These are phyloP conservation scores for Calvadosia cruxmelitensis DNA, from an alignment of 30 jellyfish, hydroid and myxozoan genomes.

Conservation along the genomic window DNA sequence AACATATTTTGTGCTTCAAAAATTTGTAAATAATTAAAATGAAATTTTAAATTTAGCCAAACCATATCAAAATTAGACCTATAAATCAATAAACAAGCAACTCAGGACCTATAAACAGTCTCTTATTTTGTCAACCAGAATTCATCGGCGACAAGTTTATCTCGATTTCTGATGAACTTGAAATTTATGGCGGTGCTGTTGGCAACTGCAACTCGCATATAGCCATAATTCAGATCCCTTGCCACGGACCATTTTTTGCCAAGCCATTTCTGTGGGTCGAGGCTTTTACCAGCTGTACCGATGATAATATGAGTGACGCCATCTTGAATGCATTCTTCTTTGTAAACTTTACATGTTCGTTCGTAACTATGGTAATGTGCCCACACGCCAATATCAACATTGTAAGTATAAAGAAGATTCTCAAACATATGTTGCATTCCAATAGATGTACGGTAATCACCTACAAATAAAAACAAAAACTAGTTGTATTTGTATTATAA, in stretches of 20 bases:
- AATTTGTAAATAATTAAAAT: too few relatives aligned
- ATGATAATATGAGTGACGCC: conserved; percentile 61
- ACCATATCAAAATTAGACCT: too few relatives aligned
- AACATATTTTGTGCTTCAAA: too few relatives aligned
- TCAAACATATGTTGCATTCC: conserved; percentile 51
- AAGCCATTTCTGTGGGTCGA: conserved; percentile 18
- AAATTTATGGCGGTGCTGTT: conserved; percentile 28
- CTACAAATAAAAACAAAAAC: conserved; percentile 6
- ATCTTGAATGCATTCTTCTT: conserved; percentile 40
- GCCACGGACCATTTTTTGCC: conserved; percentile 53
- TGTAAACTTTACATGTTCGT: conserved; percentile 64
- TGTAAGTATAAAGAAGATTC: conserved; percentile 43
- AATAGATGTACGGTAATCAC: conserved; percentile 29
- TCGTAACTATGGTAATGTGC: conserved; percentile 84
- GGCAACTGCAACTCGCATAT: conserved; percentile 52
- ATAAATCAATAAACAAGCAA: background rate
- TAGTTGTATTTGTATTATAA: too few relatives aligned
- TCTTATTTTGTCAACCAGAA: conserved; percentile 49
- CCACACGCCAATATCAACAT: conserved; percentile 68
- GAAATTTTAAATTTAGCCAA: too few relatives aligned
- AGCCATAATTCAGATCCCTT: conserved; percentile 37
- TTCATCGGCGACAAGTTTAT: conserved; percentile 29
- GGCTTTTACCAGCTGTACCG: conserved; percentile 67
- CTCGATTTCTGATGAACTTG: conserved; percentile 44
- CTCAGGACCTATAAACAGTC: background rate